Conservation (phyloP, 2,797 vertebrate genomes). For the Sebastes glaucus region DNA sequence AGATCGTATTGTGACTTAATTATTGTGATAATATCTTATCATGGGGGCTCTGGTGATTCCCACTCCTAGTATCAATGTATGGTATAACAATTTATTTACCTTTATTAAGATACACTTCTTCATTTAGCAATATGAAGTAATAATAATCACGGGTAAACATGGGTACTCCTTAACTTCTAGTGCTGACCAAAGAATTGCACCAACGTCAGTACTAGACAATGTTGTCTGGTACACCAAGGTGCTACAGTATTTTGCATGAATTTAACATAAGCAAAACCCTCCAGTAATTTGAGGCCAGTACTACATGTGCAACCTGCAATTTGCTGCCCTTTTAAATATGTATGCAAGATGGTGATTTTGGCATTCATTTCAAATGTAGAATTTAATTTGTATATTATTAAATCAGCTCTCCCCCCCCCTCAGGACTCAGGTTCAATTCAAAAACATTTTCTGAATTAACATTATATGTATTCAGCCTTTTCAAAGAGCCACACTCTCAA, state of each 20-base stretch:
- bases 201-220: not conserved
- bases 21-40: no score
- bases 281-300: not conserved
- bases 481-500: slow-evolving; percentile 11
- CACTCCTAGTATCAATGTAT: not conserved
- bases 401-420: not conserved
- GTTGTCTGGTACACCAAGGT: not conserved
- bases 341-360: not conserved
- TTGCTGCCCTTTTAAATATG: not conserved
- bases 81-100: not conserved
- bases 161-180: not conserved
- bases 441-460: not conserved
- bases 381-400: slow-evolving; percentile 6
- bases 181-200: not conserved
- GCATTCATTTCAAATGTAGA: not conserved
- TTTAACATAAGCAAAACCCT: not conserved
- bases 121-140: not conserved
- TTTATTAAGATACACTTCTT: not conserved
- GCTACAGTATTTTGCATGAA: not conserved
- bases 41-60: no score
- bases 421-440: not conserved
- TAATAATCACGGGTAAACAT: not conserved
- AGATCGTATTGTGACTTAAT: no score
- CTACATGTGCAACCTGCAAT: not conserved
- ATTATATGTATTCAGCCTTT: not conserved